Conservation (phyloP, 2,797 vertebrate species). For the Catharus ustulatus region DNA sequence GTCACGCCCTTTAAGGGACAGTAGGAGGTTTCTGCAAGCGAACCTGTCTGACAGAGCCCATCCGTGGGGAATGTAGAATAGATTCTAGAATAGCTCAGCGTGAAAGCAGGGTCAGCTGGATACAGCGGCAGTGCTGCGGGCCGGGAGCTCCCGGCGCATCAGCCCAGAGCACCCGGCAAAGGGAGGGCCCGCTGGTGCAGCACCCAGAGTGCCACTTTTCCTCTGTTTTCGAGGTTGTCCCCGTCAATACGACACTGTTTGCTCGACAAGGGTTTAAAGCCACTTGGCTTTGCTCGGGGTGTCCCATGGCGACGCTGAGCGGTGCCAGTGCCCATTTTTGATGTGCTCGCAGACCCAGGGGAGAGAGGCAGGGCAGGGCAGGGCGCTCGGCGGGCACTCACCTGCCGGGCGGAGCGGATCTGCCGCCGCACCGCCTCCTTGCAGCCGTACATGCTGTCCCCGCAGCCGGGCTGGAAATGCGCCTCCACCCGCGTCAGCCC, state of each 20-base stretch:
- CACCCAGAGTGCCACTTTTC: fast-evolving
- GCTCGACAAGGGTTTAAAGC: neutral
- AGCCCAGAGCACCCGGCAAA: fast-evolving
- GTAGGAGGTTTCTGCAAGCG: fast-evolving
- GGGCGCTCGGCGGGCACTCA: constrained; percentile 41
- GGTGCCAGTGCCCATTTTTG: fast-evolving
- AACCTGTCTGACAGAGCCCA: neutral
- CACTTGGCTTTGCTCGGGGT: too few relatives aligned
- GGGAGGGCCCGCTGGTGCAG: fast-evolving
- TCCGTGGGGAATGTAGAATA: fast-evolving
- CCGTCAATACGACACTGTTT: fast-evolving
- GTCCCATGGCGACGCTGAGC: neutral
- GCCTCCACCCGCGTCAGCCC: constrained; percentile 73
- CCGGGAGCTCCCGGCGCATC: fast-evolving
- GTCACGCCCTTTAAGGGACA: neutral
- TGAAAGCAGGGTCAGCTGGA: too few relatives aligned
- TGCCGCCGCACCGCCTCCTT: constrained; percentile 90
- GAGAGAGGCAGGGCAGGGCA: neutral
- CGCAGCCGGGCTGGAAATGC: constrained; percentile 91
- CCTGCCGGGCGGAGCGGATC: constrained; percentile 89
- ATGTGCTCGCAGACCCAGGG: neutral
- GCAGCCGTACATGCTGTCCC: constrained; percentile 87
- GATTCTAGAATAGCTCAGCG: fast-evolving
- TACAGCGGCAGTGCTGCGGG: fast-evolving
- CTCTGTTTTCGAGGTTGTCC: fast-evolving